Evolutionary conservation across 2,113 vertebrate genomes (phyloP), one percentile per base, ranked within the genome.

Genomic region (Erpornis zantholeuca): DNA sequence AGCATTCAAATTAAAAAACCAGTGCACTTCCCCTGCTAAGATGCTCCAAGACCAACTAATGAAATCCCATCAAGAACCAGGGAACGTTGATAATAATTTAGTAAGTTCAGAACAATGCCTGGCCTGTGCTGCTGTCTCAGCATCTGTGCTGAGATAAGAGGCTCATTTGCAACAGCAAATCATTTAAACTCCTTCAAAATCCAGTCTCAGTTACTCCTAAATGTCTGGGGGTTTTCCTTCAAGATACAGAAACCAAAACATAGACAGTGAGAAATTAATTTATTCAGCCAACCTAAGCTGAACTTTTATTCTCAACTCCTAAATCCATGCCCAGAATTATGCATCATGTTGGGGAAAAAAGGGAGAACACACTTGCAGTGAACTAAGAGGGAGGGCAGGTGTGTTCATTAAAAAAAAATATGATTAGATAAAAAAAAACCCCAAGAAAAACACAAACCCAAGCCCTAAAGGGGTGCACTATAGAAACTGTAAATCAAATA

Each of bases 331-430:
- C 8, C 35, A 78, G 68, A 27, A 15, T 47, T 15, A 2, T 5
- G 31, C 6, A 56, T 4, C 16, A 3, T 0, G 0, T 22, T 25
- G 11, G 49, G 49, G 29, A 9, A 64, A 49, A 3, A 52, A 49
- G 27, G 35, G 35, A 42, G 42, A n/a, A 33, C 1, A 15, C 10
- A 40, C 0, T 1, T 11, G 36, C 24, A 45, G 47, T 1, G 10
- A 65, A 0, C 19, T 11, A 5, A 61, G 59, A 75, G 70, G 35
- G 65, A 64, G 84, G 69, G 57, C 66, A 94, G 85, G 45, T 50
- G 90, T 35, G 69, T 8, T 24, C 28, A 84, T 56, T 23, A 20
- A 24, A 70, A 63, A 49, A 71, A 20, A 31, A 45, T 1, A 23
- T 5, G 3, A 54, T 36, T 20, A 45, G 42, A 18, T 70, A 18